Percentiles rank a stretch among this genome's conserved stretches.
phyloP scores from a whole-genome alignment of 2,113 vertebrate genomes.

The Perca fluviatilis region DNA sequence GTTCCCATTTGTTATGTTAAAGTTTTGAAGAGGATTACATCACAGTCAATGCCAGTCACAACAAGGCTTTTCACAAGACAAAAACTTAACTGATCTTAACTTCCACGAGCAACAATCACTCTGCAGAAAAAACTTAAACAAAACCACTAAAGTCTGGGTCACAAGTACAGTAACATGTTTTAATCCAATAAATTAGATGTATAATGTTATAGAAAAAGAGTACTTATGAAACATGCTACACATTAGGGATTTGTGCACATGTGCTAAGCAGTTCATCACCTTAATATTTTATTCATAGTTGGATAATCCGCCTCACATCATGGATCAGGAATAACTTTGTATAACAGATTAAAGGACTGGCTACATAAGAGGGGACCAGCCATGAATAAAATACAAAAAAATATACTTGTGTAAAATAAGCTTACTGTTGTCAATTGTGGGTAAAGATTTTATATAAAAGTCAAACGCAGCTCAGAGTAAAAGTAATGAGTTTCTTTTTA shows the following conservation, averaged over 20 bases:
- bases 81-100: slow-evolving; percentile 1
- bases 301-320: slow-evolving; percentile 62
- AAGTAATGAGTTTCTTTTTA: not conserved
- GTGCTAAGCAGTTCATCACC: slow-evolving; percentile 58
- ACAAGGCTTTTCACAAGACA: slow-evolving; percentile 30
- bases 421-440: slow-evolving; percentile 1
- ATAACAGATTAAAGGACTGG: slow-evolving; percentile 41
- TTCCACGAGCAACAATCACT: not conserved
- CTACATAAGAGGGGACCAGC: not conserved
- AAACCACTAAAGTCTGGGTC: not conserved
- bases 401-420: not conserved
- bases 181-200: not conserved
- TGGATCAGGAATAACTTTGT: slow-evolving; percentile 54
- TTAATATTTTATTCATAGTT: slow-evolving; percentile 39
- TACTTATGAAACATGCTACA: not conserved
- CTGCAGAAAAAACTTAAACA: not conserved
- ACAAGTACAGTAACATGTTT: not conserved
- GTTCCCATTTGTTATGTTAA: not conserved
- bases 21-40: slow-evolving; percentile 46
- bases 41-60: slow-evolving; percentile 47
- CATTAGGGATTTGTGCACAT: slow-evolving; percentile 44
- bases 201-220: not conserved
- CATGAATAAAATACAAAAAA: slow-evolving; percentile 13
- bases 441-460: slow-evolving; percentile 9
- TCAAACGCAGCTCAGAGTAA: not conserved